Percentiles rank a stretch among this genome's conserved stretches.
These are phyloP conservation scores for Varroa destructor DNA, from an alignment of 1,140 invertebrate species.

Conservation along the genomic window DNA sequence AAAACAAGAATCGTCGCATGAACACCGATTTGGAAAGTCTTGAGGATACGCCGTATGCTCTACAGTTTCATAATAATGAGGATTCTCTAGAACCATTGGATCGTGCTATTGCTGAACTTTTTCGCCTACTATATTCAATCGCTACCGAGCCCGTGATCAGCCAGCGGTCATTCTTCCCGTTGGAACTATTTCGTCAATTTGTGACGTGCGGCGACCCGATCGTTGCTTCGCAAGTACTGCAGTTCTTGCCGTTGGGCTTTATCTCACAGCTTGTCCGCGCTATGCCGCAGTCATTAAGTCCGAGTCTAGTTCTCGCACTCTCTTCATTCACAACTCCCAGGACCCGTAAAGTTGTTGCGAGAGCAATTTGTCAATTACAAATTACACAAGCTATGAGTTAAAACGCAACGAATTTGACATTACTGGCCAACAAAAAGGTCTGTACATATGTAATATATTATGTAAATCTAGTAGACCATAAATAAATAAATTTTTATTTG, in stretches of 20 bases:
- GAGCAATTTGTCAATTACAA: conserved; percentile 38
- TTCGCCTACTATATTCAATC: conserved; percentile 56
- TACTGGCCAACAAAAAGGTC: no score
- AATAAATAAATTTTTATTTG: no score
- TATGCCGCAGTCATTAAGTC: conserved; percentile 38
- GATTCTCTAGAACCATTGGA: conserved; percentile 38
- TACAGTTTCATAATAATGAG: conserved; percentile 33
- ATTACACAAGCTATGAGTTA: conserved; percentile 22
- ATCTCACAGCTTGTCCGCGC: conserved; percentile 39
- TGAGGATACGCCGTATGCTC: conserved; percentile 35
- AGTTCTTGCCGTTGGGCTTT: conserved; percentile 55
- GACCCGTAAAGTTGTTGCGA: conserved; percentile 40
- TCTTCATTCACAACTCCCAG: conserved; percentile 39
- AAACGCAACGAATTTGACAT: no score
- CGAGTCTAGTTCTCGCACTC: conserved; percentile 39
- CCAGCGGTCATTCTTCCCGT: conserved; percentile 69
- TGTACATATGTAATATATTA: no score
- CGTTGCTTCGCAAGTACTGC: conserved; percentile 56
- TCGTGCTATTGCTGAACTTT: conserved; percentile 47
- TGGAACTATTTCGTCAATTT: conserved; percentile 63
- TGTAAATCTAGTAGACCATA: no score
- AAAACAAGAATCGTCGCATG: conserved; percentile 25
- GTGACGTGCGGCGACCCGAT: conserved; percentile 61
- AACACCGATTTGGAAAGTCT: conserved; percentile 32
- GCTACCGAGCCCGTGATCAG: conserved; percentile 60